Conservation (phyloP, 2,888 invertebrate species). For the Chelonus formosanus region DNA sequence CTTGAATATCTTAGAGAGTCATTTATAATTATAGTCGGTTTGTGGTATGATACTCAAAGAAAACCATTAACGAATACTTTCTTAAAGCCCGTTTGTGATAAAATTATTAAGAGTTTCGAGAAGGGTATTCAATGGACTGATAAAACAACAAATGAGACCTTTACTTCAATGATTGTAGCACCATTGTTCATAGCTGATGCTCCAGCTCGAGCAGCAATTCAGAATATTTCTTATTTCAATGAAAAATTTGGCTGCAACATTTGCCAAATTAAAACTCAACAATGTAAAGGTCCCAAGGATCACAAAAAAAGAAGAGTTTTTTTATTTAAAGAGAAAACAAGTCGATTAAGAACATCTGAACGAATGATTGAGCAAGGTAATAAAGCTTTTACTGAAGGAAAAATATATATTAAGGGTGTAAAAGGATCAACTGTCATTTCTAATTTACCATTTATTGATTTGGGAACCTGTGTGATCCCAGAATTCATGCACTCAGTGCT, state of each 20-base stretch:
- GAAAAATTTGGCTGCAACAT: conserved; percentile 36
- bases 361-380: conserved; percentile 1
- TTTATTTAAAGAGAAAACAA: conserved; percentile 3
- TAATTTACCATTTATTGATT: conserved; percentile 30
- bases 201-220: conserved; percentile 33
- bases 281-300: background rate
- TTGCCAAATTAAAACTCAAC: conserved; percentile 34
- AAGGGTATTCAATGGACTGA: conserved; percentile 35
- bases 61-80: conserved; percentile 36
- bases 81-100: conserved; percentile 32
- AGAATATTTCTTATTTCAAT: conserved; percentile 37
- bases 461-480: conserved; percentile 35
- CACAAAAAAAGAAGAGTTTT: background rate
- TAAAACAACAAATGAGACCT: conserved; percentile 27
- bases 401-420: background rate
- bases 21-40: conserved; percentile 28
- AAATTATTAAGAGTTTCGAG: conserved; percentile 31
- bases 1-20: conserved; percentile 33
- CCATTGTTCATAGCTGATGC: conserved; percentile 36
- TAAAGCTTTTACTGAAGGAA: background rate
- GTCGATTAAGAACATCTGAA: background rate
- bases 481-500: conserved; percentile 38
- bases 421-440: conserved; percentile 13
- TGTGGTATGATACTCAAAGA: conserved; percentile 32
- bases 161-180: conserved; percentile 30